Conservation (phyloP, 1,140 invertebrate species). For the Trinorchestia longiramus region DNA sequence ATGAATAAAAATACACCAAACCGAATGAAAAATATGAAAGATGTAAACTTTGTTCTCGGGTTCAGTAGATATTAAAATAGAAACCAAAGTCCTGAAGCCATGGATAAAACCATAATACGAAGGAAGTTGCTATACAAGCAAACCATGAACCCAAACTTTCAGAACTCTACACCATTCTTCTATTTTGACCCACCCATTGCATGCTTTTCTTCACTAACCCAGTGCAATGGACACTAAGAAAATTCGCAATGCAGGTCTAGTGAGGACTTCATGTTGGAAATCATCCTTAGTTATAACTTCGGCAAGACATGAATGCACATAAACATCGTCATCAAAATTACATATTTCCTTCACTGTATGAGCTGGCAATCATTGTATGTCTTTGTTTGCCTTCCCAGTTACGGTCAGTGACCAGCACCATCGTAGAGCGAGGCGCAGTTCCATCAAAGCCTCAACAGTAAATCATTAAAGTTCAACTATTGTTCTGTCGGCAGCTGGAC, state of each 20-base stretch:
- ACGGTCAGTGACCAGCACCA: background rate
- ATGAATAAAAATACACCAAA: no score
- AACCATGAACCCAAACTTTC: no score
- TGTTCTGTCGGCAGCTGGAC: background rate
- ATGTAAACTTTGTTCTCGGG: no score
- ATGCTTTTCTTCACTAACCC: background rate
- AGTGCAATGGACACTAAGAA: background rate
- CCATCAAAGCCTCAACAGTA: background rate
- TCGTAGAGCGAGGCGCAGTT: background rate
- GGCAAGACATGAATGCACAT: background rate
- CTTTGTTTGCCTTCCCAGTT: background rate
- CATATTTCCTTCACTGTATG: background rate
- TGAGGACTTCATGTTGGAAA: background rate
- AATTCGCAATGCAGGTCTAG: background rate
- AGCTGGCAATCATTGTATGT: background rate
- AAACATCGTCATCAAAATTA: background rate
- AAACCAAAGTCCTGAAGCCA: no score
- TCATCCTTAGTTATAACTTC: background rate
- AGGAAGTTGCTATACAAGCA: no score
- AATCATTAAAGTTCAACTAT: background rate
- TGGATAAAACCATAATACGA: no score
- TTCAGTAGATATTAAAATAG: no score
- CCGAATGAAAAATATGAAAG: no score
- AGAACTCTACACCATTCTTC: no score
- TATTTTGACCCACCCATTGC: background rate